Base-by-base conservation (phyloP, 1,140 invertebrate species). In the Harpegnathos saltator region DNA sequence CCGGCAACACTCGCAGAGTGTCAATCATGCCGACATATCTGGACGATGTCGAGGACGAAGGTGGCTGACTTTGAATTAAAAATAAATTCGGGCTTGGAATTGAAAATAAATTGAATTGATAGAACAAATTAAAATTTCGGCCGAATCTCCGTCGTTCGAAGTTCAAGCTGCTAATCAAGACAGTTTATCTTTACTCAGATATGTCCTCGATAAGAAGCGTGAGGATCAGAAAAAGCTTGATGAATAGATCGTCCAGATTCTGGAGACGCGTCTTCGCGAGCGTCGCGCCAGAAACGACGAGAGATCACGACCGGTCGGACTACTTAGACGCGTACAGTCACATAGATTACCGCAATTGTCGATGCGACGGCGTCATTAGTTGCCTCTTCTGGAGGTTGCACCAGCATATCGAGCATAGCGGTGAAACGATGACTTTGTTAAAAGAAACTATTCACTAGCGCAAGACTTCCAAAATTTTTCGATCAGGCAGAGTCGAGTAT, bases 281-380 rank as follows among this genome's bases (percentile, higher is more conserved):
- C 7, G 7, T 33, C 5, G 54, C 0, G 50, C 33, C 24, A 0
- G 58, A 71, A 61, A 26, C 3, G 1, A 1, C 12, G 0, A 14
- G 3, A 5, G 77, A 85, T 14, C 59, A 58, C 44, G 58, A 17
- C 1, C 58, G 29, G 50, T 14, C 48, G 2, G 22, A 0, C 1
- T 80, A 52, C 0, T 24, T 91, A 29, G 69, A 82, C 1, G 52
- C 74, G 0, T 88, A 90, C 12, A 65, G 1, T 12, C 50, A 78
- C 26, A 44, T 92, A 0, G 90, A 92, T 72, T 89, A 90, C 66
- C 80, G 90, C 0, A 88, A 89, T 19, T 92, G 91, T 54, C 73
- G 80, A 9, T 92, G 91, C 19, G 74, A 83, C 0, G 59, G 56
- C 3, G 29, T 84, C 5, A 62, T 90, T 1, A 66, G 68, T 17